phyloP scores from a whole-genome alignment of 2,888 invertebrate species.

The Microctonus aethiopoides region DNA sequence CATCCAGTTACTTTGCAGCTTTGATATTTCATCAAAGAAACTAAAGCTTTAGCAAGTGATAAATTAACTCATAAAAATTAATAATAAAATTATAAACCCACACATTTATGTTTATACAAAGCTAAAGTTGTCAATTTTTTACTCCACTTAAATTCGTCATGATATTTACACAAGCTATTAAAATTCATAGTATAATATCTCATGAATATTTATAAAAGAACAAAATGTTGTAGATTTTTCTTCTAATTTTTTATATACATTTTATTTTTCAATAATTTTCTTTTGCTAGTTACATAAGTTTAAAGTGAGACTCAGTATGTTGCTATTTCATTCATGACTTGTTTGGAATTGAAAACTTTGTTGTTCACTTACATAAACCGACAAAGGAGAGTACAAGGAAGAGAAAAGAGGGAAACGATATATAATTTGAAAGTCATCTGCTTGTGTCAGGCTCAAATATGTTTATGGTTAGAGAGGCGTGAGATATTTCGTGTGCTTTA shows the following conservation, averaged over 20 bases:
- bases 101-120: neutral
- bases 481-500: no score
- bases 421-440: neutral
- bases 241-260: neutral
- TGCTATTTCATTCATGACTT: neutral
- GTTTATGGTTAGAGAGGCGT: no score
- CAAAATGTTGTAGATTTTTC: neutral
- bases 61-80: neutral
- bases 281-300: neutral
- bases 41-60: neutral
- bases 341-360: neutral
- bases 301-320: neutral
- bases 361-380: neutral
- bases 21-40: neutral
- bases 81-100: neutral
- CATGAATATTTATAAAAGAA: neutral
- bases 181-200: neutral
- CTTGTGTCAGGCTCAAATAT: no score
- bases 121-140: neutral
- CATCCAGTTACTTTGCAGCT: neutral
- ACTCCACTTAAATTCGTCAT: neutral
- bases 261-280: neutral
- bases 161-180: neutral
- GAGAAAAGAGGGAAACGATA: no score
- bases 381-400: neutral